Evolutionary conservation across 2,888 invertebrate genomes (phyloP).

Genomic region (Asteroscopus sphinx): DNA sequence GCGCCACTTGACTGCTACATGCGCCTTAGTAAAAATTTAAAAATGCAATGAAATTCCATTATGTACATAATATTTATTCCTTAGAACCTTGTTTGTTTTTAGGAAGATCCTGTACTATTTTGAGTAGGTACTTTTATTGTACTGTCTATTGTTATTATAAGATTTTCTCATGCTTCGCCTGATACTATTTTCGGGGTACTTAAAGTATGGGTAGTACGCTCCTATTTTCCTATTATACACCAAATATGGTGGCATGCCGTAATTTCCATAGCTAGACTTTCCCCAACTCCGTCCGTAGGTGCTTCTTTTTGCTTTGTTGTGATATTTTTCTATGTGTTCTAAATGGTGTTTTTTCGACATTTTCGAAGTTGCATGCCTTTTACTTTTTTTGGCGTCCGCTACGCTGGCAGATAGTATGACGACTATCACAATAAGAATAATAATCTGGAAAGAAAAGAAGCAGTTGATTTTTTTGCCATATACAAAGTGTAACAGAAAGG

Average conservation of each 20-base stretch:
- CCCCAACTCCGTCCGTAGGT: constrained; percentile 66
- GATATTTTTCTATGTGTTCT: constrained; percentile 16
- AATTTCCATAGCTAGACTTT: constrained; percentile 51
- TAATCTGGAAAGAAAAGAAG: constrained; percentile 55
- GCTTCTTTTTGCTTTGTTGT: constrained; percentile 64
- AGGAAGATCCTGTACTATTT: not conserved
- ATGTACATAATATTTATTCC: too few species aligned
- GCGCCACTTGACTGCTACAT: too few species aligned
- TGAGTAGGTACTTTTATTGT: constrained; percentile 1
- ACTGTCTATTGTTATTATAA: constrained; percentile 21
- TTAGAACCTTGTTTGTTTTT: not conserved
- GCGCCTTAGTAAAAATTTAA: too few species aligned
- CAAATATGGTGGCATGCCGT: constrained; percentile 77
- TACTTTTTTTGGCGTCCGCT: constrained; percentile 41
- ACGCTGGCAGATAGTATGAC: constrained; percentile 21
- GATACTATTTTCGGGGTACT: constrained; percentile 69
- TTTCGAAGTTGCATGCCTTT: constrained; percentile 19
- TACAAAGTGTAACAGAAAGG: too few species aligned
- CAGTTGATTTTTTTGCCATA: not conserved
- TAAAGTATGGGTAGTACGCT: constrained; percentile 80
- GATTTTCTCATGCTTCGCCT: constrained; percentile 59
- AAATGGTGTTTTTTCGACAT: constrained; percentile 19
- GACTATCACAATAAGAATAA: constrained; percentile 53
- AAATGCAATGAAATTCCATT: too few species aligned
- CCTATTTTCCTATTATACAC: constrained; percentile 80